phyloP scores from a whole-genome alignment of 2,888 invertebrate species.

The Drosophila paramelanica region DNA sequence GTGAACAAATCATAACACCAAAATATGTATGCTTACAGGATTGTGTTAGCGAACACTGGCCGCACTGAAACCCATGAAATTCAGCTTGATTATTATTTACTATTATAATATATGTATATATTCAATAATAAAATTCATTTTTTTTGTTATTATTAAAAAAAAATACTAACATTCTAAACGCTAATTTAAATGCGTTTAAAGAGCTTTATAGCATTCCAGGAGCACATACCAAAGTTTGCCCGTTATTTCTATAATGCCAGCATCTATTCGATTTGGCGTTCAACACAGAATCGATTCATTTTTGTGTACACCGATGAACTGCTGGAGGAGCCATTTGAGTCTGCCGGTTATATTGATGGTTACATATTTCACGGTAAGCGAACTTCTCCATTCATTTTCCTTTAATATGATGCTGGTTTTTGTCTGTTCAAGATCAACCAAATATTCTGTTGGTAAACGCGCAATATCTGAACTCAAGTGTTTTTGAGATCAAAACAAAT shows the following conservation, averaged over 20 bases:
- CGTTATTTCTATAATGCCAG: conserved; percentile 71
- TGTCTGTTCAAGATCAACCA: conserved; percentile 71
- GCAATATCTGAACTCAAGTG: conserved; percentile 47
- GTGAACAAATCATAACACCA: background rate
- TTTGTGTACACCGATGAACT: conserved; percentile 69
- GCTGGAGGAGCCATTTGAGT: conserved; percentile 3
- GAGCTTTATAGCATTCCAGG: conserved; percentile 78
- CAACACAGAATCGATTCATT: conserved; percentile 68
- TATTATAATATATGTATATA: no score
- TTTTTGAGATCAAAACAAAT: conserved; percentile 77
- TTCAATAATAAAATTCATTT: no score
- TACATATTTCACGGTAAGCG: conserved; percentile 70
- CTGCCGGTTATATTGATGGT: conserved; percentile 44
- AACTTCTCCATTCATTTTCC: background rate
- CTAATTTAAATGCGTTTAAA: conserved; percentile 12
- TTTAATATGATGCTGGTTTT: background rate
- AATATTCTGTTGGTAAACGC: conserved; percentile 74
- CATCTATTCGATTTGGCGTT: conserved; percentile 73
- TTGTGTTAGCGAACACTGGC: conserved; percentile 1
- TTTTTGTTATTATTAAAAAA: no score
- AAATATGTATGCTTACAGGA: background rate
- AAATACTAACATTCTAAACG: background rate
- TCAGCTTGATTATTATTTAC: no score
- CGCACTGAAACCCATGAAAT: background rate
- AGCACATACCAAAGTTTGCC: conserved; percentile 76